These are phyloP conservation scores for Sebastes elongatus DNA, from an alignment of 2,797 vertebrate species.

Conservation along the genomic window DNA sequence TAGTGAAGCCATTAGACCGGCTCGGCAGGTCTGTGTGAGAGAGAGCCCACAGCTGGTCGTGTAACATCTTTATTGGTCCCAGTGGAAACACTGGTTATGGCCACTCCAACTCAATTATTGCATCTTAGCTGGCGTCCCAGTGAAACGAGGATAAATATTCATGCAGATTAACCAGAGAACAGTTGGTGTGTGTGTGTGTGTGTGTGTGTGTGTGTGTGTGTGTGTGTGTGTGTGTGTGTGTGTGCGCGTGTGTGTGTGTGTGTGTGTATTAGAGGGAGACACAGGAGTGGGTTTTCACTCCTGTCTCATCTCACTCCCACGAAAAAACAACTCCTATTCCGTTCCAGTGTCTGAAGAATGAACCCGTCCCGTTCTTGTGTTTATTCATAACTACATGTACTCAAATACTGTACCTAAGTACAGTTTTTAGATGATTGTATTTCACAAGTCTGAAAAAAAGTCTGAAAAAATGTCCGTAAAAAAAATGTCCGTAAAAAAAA, in stretches of 20 bases:
- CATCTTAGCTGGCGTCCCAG: constrained; percentile 70
- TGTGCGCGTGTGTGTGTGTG: constrained; percentile 10
- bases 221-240: neutral
- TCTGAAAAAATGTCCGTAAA: too few species aligned
- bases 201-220: constrained; percentile 3
- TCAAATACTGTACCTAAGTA: too few species aligned
- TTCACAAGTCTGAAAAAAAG: too few species aligned
- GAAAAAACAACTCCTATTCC: neutral
- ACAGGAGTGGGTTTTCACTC: too few species aligned
- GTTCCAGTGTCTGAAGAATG: neutral
- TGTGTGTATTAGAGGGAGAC: neutral
- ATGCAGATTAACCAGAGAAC: constrained; percentile 58
- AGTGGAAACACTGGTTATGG: constrained; percentile 65
- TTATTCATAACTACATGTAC: neutral
- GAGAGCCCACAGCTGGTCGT: constrained; percentile 65
- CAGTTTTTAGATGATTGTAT: too few species aligned
- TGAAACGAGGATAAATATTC: constrained; percentile 78
- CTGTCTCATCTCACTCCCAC: too few species aligned
- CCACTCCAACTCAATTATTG: constrained; percentile 77
- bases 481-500: too few species aligned
- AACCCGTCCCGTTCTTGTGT: neutral
- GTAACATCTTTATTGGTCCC: constrained; percentile 70
- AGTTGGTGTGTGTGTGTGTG: constrained; percentile 20
- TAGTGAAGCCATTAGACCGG: neutral
- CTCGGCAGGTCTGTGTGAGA: constrained; percentile 29